Conservation (phyloP, 2,888 invertebrate genomes). For the Melinaea marsaeus region DNA sequence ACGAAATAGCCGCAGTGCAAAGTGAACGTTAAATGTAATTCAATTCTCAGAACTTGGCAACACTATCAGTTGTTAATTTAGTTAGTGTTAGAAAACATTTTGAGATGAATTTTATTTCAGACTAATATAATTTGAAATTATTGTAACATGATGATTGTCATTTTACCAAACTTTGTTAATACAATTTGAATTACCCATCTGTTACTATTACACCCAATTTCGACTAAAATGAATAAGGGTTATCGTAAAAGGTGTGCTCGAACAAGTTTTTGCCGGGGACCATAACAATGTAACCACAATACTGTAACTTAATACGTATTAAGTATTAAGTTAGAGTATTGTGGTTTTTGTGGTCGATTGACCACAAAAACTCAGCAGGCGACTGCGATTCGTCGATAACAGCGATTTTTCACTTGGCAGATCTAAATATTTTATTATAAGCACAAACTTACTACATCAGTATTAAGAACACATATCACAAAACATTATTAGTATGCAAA, state of each 20-base stretch:
- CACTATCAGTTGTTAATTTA: slow-evolving; percentile 27
- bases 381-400: slow-evolving; percentile 36
- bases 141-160: background rate
- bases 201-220: too few relatives aligned
- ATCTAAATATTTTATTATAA: slow-evolving; percentile 34
- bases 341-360: slow-evolving; percentile 14
- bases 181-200: too few relatives aligned
- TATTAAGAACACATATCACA: background rate
- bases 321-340: background rate
- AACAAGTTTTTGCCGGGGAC: slow-evolving; percentile 13
- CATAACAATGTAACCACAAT: slow-evolving; percentile 24
- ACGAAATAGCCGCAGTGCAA: slow-evolving; percentile 24
- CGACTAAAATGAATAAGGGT: too few relatives aligned
- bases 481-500: background rate
- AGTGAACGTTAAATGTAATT: slow-evolving; percentile 21
- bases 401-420: slow-evolving; percentile 29
- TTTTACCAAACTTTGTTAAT: too few relatives aligned
- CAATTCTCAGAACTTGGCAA: slow-evolving; percentile 21
- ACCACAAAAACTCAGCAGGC: slow-evolving; percentile 25
- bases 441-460: slow-evolving; percentile 13
- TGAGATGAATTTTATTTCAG: slow-evolving; percentile 1
- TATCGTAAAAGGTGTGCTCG: too few relatives aligned
- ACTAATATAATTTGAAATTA: background rate
- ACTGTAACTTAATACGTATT: slow-evolving; percentile 18
- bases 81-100: slow-evolving; percentile 19